These are phyloP conservation scores for Phaonia tiefii DNA, from an alignment of 2,888 invertebrate species.

Conservation along the genomic window DNA sequence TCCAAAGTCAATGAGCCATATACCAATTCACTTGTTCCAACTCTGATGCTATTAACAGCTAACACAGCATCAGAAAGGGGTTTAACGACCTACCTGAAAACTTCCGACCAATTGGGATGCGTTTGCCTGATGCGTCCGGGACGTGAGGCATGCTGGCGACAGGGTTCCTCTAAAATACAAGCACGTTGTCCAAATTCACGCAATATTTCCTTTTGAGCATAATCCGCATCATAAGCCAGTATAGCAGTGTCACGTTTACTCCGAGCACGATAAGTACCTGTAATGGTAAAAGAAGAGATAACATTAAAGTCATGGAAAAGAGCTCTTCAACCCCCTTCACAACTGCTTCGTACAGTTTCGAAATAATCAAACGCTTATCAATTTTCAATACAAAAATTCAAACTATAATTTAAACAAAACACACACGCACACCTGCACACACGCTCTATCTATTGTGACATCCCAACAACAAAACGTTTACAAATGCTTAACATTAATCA, in stretches of 20 bases:
- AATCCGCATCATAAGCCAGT: conserved; percentile 83
- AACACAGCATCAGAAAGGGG: neutral
- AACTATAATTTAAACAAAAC: too few relatives aligned
- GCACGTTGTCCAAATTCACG: conserved; percentile 89
- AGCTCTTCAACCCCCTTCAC: conserved; percentile 8
- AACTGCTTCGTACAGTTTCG: conserved; percentile 13
- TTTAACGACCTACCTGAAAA: conserved; percentile 85
- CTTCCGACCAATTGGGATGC: conserved; percentile 79
- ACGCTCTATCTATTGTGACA: conserved; percentile 39
- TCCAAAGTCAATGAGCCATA: conserved; percentile 71
- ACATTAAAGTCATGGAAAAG: neutral
- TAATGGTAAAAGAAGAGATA: conserved; percentile 46
- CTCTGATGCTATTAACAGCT: neutral
- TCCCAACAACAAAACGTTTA: neutral
- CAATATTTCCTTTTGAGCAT: conserved; percentile 90
- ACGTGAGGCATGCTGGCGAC: conserved; percentile 81
- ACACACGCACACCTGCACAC: too few relatives aligned
- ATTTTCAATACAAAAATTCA: neutral
- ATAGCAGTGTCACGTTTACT: conserved; percentile 82
- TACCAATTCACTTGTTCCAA: conserved; percentile 51
- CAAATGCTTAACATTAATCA: conserved; percentile 23
- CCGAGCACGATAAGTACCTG: conserved; percentile 87
- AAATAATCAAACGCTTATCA: neutral
- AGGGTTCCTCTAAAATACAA: conserved; percentile 90
- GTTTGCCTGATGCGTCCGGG: conserved; percentile 71